Conservation (phyloP, 2,797 vertebrate species). For the Cetoscarus ocellatus region DNA sequence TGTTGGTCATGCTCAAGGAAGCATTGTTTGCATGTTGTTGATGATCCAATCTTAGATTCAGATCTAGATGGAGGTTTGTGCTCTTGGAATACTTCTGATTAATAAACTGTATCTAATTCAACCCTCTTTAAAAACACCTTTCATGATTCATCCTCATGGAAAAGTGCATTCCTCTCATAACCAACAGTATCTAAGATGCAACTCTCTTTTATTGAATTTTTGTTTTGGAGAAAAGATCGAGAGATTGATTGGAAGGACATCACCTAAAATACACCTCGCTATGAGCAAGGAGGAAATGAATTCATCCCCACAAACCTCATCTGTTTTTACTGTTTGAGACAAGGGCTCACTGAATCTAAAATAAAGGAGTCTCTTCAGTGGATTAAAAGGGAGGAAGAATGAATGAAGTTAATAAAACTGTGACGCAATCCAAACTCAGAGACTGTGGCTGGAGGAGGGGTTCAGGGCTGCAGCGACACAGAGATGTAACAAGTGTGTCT, state of each 20-base stretch:
- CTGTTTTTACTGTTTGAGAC: not conserved
- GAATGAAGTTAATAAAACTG: slow-evolving; percentile 14
- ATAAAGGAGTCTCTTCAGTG: slow-evolving; percentile 5
- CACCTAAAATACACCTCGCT: not conserved
- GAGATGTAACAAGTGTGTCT: slow-evolving; percentile 9
- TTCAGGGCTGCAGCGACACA: slow-evolving; percentile 9
- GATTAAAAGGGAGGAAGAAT: slow-evolving; percentile 4
- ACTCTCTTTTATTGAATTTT: not conserved
- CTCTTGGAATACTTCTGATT: too few relatives aligned
- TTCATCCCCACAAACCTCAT: not conserved
- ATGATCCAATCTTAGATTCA: too few relatives aligned
- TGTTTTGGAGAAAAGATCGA: not conserved
- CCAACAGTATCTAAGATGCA: too few relatives aligned
- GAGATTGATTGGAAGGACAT: not conserved
- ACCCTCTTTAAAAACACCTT: too few relatives aligned
- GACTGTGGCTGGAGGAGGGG: slow-evolving; percentile 4
- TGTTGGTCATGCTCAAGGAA: too few relatives aligned
- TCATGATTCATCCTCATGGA: not conserved
- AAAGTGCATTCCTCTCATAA: not conserved
- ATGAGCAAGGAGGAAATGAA: not conserved
- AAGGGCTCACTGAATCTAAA: not conserved
- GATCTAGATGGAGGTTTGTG: too few relatives aligned
- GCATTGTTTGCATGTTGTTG: too few relatives aligned
- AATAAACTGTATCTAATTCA: too few relatives aligned
- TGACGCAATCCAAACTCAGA: slow-evolving; percentile 40